Conservation (phyloP, 2,888 invertebrate genomes). For the Platypus cylindrus region DNA sequence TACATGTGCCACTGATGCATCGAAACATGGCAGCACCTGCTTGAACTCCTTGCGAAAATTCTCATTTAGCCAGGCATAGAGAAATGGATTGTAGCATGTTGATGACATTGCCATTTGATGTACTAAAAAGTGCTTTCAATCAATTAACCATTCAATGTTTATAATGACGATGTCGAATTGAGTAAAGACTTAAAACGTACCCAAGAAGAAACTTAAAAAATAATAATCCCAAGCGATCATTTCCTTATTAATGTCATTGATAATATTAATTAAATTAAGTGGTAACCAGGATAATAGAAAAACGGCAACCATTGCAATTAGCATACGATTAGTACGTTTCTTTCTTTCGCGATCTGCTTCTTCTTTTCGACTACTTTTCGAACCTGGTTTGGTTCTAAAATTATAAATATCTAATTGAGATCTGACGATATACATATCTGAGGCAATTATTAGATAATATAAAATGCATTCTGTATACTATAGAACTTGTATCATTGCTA, state of each 20-base stretch:
- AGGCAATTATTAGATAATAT: too few relatives aligned
- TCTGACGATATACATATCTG: too few relatives aligned
- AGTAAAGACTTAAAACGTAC: slow-evolving; percentile 6
- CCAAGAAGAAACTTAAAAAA: slow-evolving; percentile 68
- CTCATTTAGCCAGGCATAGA: slow-evolving; percentile 93
- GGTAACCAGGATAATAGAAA: slow-evolving; percentile 95
- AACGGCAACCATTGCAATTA: slow-evolving; percentile 93
- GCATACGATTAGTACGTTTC: slow-evolving; percentile 87
- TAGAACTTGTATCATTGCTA: too few relatives aligned
- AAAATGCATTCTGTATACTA: too few relatives aligned
- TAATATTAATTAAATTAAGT: slow-evolving; percentile 78
- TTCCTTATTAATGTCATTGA: slow-evolving; percentile 63
- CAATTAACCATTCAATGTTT: too few relatives aligned
- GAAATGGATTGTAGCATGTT: slow-evolving; percentile 86
- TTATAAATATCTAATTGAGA: not conserved
- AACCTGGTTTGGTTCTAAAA: slow-evolving; percentile 62
- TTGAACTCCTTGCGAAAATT: slow-evolving; percentile 86
- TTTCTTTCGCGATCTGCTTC: slow-evolving; percentile 84
- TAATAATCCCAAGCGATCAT: slow-evolving; percentile 71
- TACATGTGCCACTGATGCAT: slow-evolving; percentile 27
- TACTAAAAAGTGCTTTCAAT: slow-evolving; percentile 7
- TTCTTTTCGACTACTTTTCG: slow-evolving; percentile 72
- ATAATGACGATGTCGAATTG: too few relatives aligned
- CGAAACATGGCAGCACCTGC: slow-evolving; percentile 55
- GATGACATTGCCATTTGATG: slow-evolving; percentile 73